Evolutionary conservation across 2,888 invertebrate genomes (phyloP), one percentile per base, ranked within the genome.

Genomic region (Thymelicus sylvestris): DNA sequence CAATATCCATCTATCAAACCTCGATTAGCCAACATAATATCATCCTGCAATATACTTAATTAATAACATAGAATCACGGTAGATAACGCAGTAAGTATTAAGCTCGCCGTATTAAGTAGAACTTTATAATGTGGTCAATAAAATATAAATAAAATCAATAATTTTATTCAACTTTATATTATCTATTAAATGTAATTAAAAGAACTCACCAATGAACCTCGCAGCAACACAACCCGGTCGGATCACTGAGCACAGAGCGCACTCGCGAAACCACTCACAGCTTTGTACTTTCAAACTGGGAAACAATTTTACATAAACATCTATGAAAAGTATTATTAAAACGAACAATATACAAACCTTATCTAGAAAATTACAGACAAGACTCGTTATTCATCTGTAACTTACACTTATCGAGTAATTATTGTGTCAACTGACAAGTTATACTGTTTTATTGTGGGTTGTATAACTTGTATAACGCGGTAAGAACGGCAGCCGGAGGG

Each of bases 211-310:
- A 68, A 3, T 39, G 38, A 31, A 55, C 48, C 41, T 69, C 64
- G 69, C 69, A 64, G 69, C 59, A 50, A 64, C 64, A 41, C 69
- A 50, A 31, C 31, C 31, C 31, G 69, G 6, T 69, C 48, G 59
- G 60, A 65, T 70, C 69, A 70, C 69, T 70, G 39, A 6, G 24
- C 69, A 19, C 19, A 0, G 19, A 1, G 19, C 19, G 19, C 19
- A 70, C 69, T 70, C 59, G 69, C 69, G 50, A 12, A 59, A 59
- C 19, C 63, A 57, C 48, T 64, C 48, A 39, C 38, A 50, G 57
- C 41, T 70, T 70, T 65, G 64, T 70, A 70, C 69, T 70, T 70
- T 70, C 64, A 59, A 70, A 65, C 69, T 70, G 69, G 64, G 69
- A 41, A 70, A 70, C 31, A 60, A 31, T 64, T 47, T 38, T 38